Evolutionary conservation across 2,797 vertebrate genomes (phyloP).

Genomic region (Aselliscus stoliczkanus): DNA sequence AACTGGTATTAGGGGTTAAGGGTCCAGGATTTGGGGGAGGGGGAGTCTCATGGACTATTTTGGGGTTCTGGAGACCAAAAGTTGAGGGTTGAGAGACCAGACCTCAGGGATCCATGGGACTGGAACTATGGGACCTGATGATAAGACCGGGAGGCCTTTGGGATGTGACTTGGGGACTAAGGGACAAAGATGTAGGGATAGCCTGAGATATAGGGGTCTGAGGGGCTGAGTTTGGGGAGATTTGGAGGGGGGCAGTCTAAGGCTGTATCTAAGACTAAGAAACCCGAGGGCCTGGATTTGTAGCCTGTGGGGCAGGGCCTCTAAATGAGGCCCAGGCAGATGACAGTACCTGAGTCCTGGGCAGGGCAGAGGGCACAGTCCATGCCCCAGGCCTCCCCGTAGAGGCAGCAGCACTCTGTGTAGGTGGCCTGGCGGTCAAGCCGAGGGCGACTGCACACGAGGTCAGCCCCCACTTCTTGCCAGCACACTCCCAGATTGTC

Average conservation of each 20-base stretch:
- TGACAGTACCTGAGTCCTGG: constrained; percentile 83
- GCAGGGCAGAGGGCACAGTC: constrained; percentile 90
- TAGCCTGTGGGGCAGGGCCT: neutral
- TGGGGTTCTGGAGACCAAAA: neutral
- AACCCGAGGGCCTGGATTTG: neutral
- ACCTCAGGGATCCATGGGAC: neutral
- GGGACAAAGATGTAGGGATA: neutral
- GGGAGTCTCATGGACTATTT: neutral
- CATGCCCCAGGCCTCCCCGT: constrained; percentile 91
- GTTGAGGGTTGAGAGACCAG: neutral
- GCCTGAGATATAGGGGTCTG: neutral
- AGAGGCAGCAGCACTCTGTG: constrained; percentile 91
- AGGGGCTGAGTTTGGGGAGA: neutral
- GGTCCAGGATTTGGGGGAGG: neutral
- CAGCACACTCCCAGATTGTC: constrained; percentile 89
- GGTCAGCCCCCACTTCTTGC: constrained; percentile 87
- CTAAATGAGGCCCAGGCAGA: too few species aligned
- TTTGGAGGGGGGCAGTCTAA: neutral
- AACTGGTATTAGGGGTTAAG: neutral
- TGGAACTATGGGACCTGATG: neutral
- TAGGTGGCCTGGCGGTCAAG: constrained; percentile 87
- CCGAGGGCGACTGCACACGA: constrained; percentile 88
- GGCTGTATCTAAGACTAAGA: neutral
- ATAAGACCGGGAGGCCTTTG: neutral
- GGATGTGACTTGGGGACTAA: neutral